Percentiles rank a stretch among this genome's conserved stretches.
phyloP scores from a whole-genome alignment of 2,888 invertebrate genomes.

The Sinodicranocentrus sp. region DNA sequence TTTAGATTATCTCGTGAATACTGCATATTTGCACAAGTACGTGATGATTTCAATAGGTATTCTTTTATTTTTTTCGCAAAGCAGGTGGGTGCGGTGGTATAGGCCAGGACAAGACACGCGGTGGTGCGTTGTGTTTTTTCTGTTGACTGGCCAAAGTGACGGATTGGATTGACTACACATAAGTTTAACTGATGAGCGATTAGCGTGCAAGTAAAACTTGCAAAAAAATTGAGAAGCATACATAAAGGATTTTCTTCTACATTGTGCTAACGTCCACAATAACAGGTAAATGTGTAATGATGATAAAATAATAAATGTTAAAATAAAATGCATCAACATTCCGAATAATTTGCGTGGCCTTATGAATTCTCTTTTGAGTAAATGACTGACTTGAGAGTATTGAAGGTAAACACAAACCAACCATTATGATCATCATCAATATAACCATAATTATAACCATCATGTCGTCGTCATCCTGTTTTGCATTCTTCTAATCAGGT shows the following conservation, averaged over 20 bases:
- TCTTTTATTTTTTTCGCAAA: background rate
- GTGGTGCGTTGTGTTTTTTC: background rate
- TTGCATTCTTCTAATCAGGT: slow-evolving; percentile 23
- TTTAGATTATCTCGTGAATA: too few species aligned
- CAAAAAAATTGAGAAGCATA: background rate
- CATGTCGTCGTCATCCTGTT: slow-evolving; percentile 16
- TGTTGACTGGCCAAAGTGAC: slow-evolving; percentile 33
- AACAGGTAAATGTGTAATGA: background rate
- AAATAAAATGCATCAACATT: slow-evolving; percentile 39
- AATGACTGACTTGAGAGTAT: background rate
- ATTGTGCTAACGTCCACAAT: background rate
- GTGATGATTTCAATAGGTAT: background rate
- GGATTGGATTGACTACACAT: slow-evolving; percentile 13
- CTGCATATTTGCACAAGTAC: too few species aligned
- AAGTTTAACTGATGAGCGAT: slow-evolving; percentile 8
- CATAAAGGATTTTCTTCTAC: background rate
- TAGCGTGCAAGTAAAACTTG: slow-evolving; percentile 1
- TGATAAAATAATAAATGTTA: slow-evolving; percentile 17
- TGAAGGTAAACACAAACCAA: slow-evolving; percentile 35
- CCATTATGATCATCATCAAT: background rate
- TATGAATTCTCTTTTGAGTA: background rate
- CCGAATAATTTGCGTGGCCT: slow-evolving; percentile 30
- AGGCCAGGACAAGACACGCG: background rate
- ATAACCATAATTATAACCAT: background rate
- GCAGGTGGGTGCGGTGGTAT: slow-evolving; percentile 1